Evolutionary conservation across 2,888 invertebrate species (phyloP).

Genomic region (Agrochola macilenta): DNA sequence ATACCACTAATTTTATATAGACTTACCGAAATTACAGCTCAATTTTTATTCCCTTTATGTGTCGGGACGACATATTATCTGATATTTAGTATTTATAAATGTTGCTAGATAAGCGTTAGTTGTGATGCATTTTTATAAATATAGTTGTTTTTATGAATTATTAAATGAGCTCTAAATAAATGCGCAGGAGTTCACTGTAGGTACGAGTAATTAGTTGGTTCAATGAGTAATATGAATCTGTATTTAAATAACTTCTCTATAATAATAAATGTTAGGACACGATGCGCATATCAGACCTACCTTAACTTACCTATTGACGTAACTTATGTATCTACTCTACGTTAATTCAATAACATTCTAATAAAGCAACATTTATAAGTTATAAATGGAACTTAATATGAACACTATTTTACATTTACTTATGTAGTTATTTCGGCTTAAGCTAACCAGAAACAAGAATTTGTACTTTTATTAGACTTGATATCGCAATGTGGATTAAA

Average conservation of each 20-base stretch:
- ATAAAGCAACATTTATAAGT: slow-evolving; percentile 57
- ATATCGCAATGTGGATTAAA: slow-evolving; percentile 72
- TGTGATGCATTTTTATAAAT: background rate
- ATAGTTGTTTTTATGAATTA: background rate
- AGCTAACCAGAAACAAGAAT: slow-evolving; percentile 69
- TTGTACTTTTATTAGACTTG: slow-evolving; percentile 72
- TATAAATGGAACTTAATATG: slow-evolving; percentile 28
- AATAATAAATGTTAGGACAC: background rate
- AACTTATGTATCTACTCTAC: background rate
- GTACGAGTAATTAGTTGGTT: background rate
- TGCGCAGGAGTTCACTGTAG: background rate
- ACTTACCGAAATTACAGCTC: slow-evolving; percentile 62
- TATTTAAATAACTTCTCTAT: background rate
- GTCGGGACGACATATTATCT: slow-evolving; percentile 29
- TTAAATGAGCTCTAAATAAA: background rate
- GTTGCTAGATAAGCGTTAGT: slow-evolving; percentile 36
- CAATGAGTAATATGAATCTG: background rate
- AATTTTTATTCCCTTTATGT: slow-evolving; percentile 63
- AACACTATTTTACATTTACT: slow-evolving; percentile 67
- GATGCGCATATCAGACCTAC: background rate
- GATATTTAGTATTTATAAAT: slow-evolving; percentile 52
- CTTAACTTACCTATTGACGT: background rate
- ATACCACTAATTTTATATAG: slow-evolving; percentile 41
- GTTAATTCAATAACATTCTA: background rate
- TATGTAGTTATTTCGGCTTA: slow-evolving; percentile 70